Conservation (phyloP, 2,888 invertebrate genomes). For the Apeira syringaria region DNA sequence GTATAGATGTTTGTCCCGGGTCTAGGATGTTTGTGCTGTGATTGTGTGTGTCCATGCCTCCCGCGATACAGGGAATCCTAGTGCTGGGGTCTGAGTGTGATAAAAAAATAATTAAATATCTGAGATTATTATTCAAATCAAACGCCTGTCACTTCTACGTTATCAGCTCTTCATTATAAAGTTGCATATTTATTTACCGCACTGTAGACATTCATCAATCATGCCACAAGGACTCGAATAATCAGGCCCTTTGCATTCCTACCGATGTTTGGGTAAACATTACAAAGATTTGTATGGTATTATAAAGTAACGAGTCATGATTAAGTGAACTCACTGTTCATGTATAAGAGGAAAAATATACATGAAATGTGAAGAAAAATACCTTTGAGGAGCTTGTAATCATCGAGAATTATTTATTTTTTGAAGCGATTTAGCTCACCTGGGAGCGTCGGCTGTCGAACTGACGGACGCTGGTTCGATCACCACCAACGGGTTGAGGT, state of each 20-base stretch:
- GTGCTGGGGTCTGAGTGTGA: no score
- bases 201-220: slow-evolving; percentile 44
- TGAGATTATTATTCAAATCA: not conserved
- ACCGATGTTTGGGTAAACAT: slow-evolving; percentile 31
- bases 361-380: not conserved
- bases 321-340: slow-evolving; percentile 2
- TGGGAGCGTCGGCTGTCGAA: no score
- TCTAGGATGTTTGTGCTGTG: no score
- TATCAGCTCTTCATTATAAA: slow-evolving; percentile 2
- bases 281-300: slow-evolving; percentile 11
- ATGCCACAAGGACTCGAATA: slow-evolving; percentile 46
- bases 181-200: slow-evolving; percentile 8
- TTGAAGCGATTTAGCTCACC: no score
- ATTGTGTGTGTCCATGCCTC: no score
- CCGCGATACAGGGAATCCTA: no score
- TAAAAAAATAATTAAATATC: no score
- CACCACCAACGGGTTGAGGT: no score
- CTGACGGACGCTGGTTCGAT: no score
- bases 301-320: slow-evolving; percentile 5
- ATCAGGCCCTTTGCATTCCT: slow-evolving; percentile 53
- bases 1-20: no score
- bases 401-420: no score
- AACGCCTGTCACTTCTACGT: not conserved
- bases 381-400: no score
- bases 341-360: not conserved